Percentiles rank a stretch among this genome's conserved stretches.
Evolutionary conservation across 2,888 invertebrate genomes (phyloP).

Genomic region (Zaprionus lineosus): DNA sequence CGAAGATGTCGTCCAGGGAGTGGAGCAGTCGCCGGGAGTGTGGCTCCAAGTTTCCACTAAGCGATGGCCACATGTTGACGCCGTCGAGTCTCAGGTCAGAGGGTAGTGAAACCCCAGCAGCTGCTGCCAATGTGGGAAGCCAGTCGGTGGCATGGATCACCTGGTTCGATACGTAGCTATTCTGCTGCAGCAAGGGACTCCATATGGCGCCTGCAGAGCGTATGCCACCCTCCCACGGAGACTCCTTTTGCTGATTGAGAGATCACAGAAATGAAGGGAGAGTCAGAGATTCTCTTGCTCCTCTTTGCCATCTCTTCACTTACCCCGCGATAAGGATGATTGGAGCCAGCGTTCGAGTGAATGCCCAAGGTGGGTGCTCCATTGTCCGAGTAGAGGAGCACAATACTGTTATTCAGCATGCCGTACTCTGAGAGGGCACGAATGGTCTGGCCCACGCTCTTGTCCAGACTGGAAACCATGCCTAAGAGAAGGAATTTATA

Average conservation of each 20-base stretch:
- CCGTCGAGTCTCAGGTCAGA: constrained; percentile 85
- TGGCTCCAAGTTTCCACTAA: constrained; percentile 83
- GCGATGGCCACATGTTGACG: constrained; percentile 87
- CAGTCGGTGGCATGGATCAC: constrained; percentile 93
- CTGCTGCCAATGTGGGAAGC: constrained; percentile 88
- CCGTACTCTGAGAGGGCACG: constrained; percentile 86
- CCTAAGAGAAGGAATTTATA: constrained; percentile 83
- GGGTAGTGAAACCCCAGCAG: constrained; percentile 71
- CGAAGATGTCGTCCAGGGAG: constrained; percentile 87
- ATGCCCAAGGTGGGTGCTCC: constrained; percentile 91
- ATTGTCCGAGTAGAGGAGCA: constrained; percentile 94
- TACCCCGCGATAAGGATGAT: constrained; percentile 91
- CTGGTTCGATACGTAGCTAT: constrained; percentile 85
- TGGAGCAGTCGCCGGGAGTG: constrained; percentile 83
- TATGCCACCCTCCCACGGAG: constrained; percentile 93
- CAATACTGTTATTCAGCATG: constrained; percentile 91
- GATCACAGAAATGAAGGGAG: not conserved
- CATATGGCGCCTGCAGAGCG: constrained; percentile 90
- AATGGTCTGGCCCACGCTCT: constrained; percentile 91
- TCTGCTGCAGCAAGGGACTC: constrained; percentile 85
- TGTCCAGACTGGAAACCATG: constrained; percentile 92
- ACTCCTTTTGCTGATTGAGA: constrained; percentile 90
- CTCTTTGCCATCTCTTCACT: constrained; percentile 55
- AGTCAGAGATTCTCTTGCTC: no score
- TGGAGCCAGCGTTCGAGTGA: constrained; percentile 90